A percentile compares a stretch with the other conserved stretches of the same genome.
These are phyloP conservation scores for Zelleria hepariella DNA, from an alignment of 2,888 invertebrate genomes.

Conservation along the genomic window DNA sequence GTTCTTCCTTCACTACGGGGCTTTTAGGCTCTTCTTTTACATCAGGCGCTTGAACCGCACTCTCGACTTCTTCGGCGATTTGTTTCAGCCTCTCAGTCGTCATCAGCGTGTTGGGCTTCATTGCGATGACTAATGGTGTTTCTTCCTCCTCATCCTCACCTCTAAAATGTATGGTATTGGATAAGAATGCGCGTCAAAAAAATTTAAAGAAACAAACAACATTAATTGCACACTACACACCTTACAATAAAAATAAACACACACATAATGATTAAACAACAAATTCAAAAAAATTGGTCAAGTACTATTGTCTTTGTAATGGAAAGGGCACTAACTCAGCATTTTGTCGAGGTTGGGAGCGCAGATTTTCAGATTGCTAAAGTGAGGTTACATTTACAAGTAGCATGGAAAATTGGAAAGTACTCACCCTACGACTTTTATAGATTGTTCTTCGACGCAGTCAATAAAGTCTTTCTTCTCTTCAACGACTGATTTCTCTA, in stretches of 20 bases:
- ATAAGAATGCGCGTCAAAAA: neutral
- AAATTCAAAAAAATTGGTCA: no score
- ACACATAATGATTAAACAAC: no score
- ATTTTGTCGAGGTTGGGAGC: neutral
- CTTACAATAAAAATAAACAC: no score
- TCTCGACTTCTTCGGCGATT: constrained; percentile 63
- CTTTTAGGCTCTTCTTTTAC: constrained; percentile 38
- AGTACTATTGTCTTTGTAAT: no score
- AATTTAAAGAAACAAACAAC: no score
- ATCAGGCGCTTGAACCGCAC: constrained; percentile 44
- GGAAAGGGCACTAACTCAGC: no score
- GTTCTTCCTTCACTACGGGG: constrained; percentile 38
- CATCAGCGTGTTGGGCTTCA: constrained; percentile 71
- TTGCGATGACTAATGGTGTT: constrained; percentile 76
- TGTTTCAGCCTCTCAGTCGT: constrained; percentile 60
- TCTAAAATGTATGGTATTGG: constrained; percentile 36
- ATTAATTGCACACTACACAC: no score
- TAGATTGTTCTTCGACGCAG: constrained; percentile 82
- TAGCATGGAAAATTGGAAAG: neutral
- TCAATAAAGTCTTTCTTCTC: constrained; percentile 80
- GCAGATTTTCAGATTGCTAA: neutral
- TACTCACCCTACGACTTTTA: constrained; percentile 81
- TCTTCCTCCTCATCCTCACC: constrained; percentile 66
- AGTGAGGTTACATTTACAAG: neutral
- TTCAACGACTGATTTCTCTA: constrained; percentile 43